Base-by-base conservation (phyloP, 1,140 invertebrate species). In the Drosophila repleta region DNA sequence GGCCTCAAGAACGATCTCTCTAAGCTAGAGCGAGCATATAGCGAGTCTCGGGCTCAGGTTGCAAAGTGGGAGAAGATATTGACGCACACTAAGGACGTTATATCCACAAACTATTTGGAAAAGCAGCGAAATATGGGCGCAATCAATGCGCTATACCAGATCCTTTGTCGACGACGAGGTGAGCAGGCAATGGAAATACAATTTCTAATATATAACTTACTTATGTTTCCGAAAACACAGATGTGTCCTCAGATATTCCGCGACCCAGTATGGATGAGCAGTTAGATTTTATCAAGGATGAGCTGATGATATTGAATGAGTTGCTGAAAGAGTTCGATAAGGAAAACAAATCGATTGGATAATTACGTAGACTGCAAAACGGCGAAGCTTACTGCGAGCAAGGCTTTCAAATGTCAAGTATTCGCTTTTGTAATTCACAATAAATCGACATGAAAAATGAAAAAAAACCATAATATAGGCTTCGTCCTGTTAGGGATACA, bases 1-100 rank as follows among this genome's bases (percentile, higher is more conserved):
- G 91, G 90, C 0, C 78, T 92, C 0, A 92, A 90, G 26, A 91
- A 91, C 13, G 91, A 92, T 63, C 51, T 92, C 7, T 49, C 80
- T 11, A 66, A 61, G 15, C 52, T 92, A 21, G 88, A 92, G 51
- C 49, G 90, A 3, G 75, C 74, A 1, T 92, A 92, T 43, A 82
- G 71, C 41, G 43, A 79, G 20, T 87, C 88, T 1, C 67, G 74
- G 4, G 49, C 58, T 0, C 60, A 83, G 52, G 88, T 79, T 37
- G 55, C 75, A 0, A 89, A 76, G 32, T 91, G 91, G 91, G 90
- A 92, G 43, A 82, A 90, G 49, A 80, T 90, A 4, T 57, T 92
- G 43, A 73, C 78, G 2, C 64, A 20, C 3, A 74, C 82, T 15
- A 92, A 91, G 57, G 70, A 89, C 35, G 41, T 51, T 5, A 78